Evolutionary conservation across 1,140 invertebrate genomes (phyloP).

Genomic region (Drosophila bifasciata): DNA sequence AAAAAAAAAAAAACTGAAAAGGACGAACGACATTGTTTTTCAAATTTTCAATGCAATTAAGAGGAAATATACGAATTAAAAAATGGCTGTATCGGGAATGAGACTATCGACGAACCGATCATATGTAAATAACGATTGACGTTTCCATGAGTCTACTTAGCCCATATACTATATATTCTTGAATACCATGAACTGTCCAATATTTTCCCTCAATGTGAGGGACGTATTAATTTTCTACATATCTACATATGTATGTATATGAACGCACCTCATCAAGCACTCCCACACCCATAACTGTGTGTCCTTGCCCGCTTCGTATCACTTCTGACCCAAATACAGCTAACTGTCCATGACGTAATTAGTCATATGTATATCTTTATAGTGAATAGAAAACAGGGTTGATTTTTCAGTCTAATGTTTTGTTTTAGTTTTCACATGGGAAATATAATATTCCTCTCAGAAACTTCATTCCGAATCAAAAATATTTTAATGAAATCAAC

Average conservation of each 20-base stretch:
- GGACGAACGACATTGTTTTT: constrained; percentile 57
- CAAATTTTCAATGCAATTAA: constrained; percentile 67
- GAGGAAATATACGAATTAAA: constrained; percentile 49
- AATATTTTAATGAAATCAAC: constrained; percentile 33
- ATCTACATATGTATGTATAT: constrained; percentile 59
- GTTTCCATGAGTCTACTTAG: constrained; percentile 38
- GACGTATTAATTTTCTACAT: constrained; percentile 68
- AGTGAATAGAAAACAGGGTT: constrained; percentile 58
- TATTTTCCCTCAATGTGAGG: constrained; percentile 57
- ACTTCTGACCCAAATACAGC: constrained; percentile 63
- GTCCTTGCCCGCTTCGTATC: not conserved
- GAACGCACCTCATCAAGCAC: constrained; percentile 40
- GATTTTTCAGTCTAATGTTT: constrained; percentile 34
- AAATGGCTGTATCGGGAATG: constrained; percentile 26
- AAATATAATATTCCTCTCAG: constrained; percentile 34
- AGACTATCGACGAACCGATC: constrained; percentile 44
- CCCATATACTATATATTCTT: constrained; percentile 2
- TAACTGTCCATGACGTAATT: constrained; percentile 79
- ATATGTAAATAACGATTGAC: constrained; percentile 82
- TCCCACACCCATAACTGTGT: constrained; percentile 8
- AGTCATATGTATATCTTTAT: constrained; percentile 67
- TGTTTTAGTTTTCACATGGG: constrained; percentile 47
- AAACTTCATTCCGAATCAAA: constrained; percentile 54
- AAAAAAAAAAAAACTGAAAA: constrained; percentile 77
- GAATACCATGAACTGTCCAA: not conserved